Evolutionary conservation across 1,140 invertebrate species (phyloP).

Genomic region (Aphelinus atriplicis): DNA sequence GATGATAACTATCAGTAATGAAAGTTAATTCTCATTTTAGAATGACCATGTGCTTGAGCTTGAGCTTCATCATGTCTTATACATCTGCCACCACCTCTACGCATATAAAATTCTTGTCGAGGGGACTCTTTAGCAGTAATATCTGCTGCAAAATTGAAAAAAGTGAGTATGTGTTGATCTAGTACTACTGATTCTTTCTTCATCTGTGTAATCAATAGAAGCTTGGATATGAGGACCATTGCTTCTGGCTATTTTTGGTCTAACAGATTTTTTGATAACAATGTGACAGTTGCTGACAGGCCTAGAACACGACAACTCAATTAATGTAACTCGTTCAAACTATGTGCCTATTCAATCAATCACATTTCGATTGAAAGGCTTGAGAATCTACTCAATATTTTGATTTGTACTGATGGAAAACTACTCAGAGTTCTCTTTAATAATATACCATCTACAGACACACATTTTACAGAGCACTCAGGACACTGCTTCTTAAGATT

Average conservation of each 20-base stretch:
- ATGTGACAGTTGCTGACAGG: conserved; percentile 52
- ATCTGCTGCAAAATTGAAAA: conserved; percentile 71
- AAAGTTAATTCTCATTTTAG: conserved; percentile 50
- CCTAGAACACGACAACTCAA: conserved; percentile 43
- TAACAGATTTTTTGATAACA: conserved; percentile 53
- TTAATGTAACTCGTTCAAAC: too few relatives aligned
- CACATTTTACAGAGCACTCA: too few relatives aligned
- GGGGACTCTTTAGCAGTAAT: conserved; percentile 94
- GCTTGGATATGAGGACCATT: conserved; percentile 46
- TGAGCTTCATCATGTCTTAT: conserved; percentile 66
- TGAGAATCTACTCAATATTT: too few relatives aligned
- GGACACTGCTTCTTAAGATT: too few relatives aligned
- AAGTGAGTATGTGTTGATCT: conserved; percentile 64
- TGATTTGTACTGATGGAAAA: too few relatives aligned
- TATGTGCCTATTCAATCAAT: too few relatives aligned
- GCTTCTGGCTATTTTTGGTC: conserved; percentile 55
- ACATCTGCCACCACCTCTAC: conserved; percentile 73
- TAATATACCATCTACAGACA: too few relatives aligned
- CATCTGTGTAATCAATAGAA: conserved; percentile 70
- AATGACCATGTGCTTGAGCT: conserved; percentile 52
- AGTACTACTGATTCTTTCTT: conserved; percentile 64
- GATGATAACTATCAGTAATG: conserved; percentile 76
- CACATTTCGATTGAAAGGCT: too few relatives aligned
- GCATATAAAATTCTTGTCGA: conserved; percentile 76
- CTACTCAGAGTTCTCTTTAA: too few relatives aligned